These are phyloP conservation scores for Sanderia malayensis DNA, from an alignment of 30 jellyfish, hydroid and myxozoan genomes.

Conservation along the genomic window DNA sequence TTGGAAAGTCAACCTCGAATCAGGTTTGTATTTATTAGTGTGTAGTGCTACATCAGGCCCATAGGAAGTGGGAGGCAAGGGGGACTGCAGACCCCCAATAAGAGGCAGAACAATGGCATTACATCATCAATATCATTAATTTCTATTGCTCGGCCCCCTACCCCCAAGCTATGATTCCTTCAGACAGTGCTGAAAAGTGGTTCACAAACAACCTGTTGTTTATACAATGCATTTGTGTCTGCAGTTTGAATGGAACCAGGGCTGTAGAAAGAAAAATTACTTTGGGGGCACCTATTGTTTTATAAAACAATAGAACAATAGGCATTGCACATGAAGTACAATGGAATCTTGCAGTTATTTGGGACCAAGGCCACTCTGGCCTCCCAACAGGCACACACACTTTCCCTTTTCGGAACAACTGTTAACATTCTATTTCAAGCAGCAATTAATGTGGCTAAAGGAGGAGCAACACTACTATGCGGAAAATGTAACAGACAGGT, in stretches of 20 bases:
- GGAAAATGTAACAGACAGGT: background rate
- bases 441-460: background rate
- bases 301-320: background rate
- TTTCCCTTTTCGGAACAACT: background rate
- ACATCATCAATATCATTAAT: background rate
- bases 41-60: slow-evolving; percentile 3
- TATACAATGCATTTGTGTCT: background rate
- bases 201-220: background rate
- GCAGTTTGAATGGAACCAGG: background rate
- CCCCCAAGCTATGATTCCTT: background rate
- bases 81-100: slow-evolving; percentile 1
- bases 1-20: background rate
- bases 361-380: slow-evolving; percentile 1
- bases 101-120: background rate
- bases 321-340: background rate
- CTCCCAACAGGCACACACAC: background rate
- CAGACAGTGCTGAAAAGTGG: slow-evolving; percentile 1
- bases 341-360: background rate
- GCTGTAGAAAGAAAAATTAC: too few species aligned
- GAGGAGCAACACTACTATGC: background rate
- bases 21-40: background rate
- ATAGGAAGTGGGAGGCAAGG: slow-evolving; percentile 1
- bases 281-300: slow-evolving; percentile 1
- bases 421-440: background rate
- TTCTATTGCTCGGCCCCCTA: background rate